Evolutionary conservation across 2,888 invertebrate genomes (phyloP).

Genomic region (Amphipoea lucens): DNA sequence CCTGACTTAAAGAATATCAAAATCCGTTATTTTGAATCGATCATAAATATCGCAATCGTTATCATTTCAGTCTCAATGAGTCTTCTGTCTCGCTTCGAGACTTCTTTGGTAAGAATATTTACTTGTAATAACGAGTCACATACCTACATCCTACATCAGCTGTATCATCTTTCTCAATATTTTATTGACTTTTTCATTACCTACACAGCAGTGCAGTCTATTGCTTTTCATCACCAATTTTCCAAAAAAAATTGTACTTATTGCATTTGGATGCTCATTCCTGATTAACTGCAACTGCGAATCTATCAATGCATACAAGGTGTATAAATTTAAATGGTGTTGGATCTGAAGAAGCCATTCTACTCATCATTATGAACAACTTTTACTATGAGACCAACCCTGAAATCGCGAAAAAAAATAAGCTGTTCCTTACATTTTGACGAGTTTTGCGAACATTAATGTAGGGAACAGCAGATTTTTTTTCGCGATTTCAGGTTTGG

Average conservation of each 20-base stretch:
- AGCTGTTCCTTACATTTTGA: too few relatives aligned
- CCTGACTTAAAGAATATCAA: neutral
- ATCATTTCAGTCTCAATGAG: slow-evolving; percentile 66
- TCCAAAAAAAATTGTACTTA: slow-evolving; percentile 2
- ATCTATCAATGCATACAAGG: neutral
- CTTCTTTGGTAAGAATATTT: slow-evolving; percentile 66
- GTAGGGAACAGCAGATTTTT: too few relatives aligned
- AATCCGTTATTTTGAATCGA: slow-evolving; percentile 13
- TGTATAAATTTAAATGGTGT: too few relatives aligned
- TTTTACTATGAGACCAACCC: too few relatives aligned
- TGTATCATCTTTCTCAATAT: slow-evolving; percentile 44
- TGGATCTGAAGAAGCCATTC: too few relatives aligned
- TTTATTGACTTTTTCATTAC: slow-evolving; percentile 24
- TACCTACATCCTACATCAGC: slow-evolving; percentile 21
- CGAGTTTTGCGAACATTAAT: too few relatives aligned
- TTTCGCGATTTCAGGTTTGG: too few relatives aligned
- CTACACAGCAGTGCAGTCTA: slow-evolving; percentile 17
- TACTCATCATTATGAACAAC: too few relatives aligned
- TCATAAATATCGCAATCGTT: slow-evolving; percentile 48
- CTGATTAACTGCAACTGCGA: slow-evolving; percentile 34
- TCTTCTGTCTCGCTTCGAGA: slow-evolving; percentile 68
- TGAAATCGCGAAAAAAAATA: too few relatives aligned
- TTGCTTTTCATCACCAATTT: slow-evolving; percentile 23
- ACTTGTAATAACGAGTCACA: slow-evolving; percentile 32
- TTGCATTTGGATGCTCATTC: slow-evolving; percentile 47